phyloP scores from a whole-genome alignment of 2,888 invertebrate genomes.

The Argyresthia albistria region DNA sequence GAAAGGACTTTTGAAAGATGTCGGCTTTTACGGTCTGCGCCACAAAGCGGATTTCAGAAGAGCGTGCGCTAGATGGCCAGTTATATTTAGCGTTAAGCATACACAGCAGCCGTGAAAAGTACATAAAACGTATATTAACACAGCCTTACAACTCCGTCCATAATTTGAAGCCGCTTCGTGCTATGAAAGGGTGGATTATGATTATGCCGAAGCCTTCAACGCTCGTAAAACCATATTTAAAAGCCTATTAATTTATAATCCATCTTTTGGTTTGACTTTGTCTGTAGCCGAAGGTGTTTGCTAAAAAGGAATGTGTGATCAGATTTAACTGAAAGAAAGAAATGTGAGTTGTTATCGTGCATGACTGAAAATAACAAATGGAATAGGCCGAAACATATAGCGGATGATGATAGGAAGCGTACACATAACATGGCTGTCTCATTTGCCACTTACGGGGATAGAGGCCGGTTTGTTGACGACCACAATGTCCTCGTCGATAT shows the following conservation, averaged over 20 bases:
- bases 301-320: no score
- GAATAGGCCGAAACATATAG: slow-evolving; percentile 39
- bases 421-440: slow-evolving; percentile 81
- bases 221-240: slow-evolving; percentile 1
- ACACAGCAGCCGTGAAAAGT: background rate
- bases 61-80: slow-evolving; percentile 14
- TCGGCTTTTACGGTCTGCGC: slow-evolving; percentile 19
- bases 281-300: no score
- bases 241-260: no score
- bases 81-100: background rate
- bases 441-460: slow-evolving; percentile 97
- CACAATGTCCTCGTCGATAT: slow-evolving; percentile 98
- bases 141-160: background rate
- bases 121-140: background rate
- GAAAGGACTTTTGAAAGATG: slow-evolving; percentile 26
- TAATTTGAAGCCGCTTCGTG: background rate
- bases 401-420: slow-evolving; percentile 80
- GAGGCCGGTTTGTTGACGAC: slow-evolving; percentile 99
- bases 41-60: slow-evolving; percentile 1
- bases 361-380: no score
- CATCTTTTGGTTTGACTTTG: no score
- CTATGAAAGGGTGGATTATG: background rate
- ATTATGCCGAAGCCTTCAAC: background rate
- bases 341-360: no score
- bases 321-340: no score